These are phyloP conservation scores for Onychomys torridus DNA, from an alignment of 2,797 vertebrate species.

Conservation along the genomic window DNA sequence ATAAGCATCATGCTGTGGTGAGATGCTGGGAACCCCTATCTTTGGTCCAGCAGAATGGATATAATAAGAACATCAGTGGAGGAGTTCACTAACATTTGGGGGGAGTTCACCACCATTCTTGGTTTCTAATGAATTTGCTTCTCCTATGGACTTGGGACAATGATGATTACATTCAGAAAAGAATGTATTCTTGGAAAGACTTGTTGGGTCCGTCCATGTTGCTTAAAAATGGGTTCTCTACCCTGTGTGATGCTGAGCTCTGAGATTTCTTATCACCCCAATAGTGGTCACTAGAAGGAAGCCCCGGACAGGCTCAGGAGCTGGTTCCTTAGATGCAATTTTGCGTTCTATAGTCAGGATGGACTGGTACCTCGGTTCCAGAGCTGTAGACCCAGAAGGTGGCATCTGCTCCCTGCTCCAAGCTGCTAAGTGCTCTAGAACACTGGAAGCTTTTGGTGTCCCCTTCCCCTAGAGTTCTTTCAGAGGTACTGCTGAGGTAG, in stretches of 20 bases:
- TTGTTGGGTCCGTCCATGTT: not conserved
- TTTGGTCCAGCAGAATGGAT: not conserved
- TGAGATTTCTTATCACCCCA: not conserved
- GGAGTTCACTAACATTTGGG: not conserved
- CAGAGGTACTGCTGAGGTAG: not conserved
- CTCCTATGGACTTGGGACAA: not conserved
- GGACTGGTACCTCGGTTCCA: not conserved
- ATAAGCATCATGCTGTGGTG: not conserved
- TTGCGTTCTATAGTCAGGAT: not conserved
- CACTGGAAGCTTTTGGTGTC: accelerated
- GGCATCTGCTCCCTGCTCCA: not conserved
- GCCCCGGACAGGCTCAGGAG: not conserved
- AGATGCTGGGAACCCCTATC: not conserved
- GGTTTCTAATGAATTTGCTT: not conserved
- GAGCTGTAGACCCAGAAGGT: not conserved
- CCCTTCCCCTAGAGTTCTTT: not conserved
- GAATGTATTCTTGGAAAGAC: not conserved
- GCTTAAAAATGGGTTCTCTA: not conserved
- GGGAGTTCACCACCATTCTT: not conserved
- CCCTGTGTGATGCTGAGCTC: not conserved
- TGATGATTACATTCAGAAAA: not conserved
- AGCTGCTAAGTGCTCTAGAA: not conserved
- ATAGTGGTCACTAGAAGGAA: not conserved
- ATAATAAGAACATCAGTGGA: not conserved
- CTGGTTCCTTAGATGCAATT: not conserved